These are phyloP conservation scores for Vannuccia rotundouncinata DNA, from an alignment of 2,888 invertebrate species.

Conservation along the genomic window DNA sequence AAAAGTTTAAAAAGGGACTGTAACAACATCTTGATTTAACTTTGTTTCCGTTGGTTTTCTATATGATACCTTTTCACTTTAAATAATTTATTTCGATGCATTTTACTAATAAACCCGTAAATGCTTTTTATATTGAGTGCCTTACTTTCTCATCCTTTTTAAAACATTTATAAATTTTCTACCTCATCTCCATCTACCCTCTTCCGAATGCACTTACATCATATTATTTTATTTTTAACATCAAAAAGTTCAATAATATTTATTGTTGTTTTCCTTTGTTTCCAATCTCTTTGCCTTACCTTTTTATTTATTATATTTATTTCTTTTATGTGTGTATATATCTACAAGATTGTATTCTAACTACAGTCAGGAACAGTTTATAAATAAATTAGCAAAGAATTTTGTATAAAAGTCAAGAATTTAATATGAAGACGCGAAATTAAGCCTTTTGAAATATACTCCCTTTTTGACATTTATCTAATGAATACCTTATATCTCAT, in stretches of 20 bases:
- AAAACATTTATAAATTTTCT: neutral
- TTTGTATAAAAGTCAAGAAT: neutral
- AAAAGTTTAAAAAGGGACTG: too few species aligned
- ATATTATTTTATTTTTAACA: neutral
- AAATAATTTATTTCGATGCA: too few species aligned
- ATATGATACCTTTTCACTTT: too few species aligned
- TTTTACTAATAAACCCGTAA: too few species aligned
- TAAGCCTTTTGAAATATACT: neutral
- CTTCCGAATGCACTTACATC: neutral
- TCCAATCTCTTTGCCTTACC: neutral
- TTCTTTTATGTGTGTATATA: neutral
- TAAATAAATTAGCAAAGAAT: neutral
- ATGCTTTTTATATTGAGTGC: neutral
- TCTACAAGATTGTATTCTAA: neutral
- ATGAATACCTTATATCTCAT: neutral
- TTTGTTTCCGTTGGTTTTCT: too few species aligned
- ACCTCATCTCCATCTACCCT: neutral
- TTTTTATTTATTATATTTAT: neutral
- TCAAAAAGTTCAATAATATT: neutral
- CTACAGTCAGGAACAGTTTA: too few species aligned
- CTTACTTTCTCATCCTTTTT: neutral
- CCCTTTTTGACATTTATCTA: neutral
- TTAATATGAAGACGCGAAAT: neutral
- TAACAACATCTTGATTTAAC: too few species aligned
- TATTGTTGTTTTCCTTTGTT: neutral